phyloP scores from a whole-genome alignment of 2,797 vertebrate genomes.

The Enteromius fasciolatus region DNA sequence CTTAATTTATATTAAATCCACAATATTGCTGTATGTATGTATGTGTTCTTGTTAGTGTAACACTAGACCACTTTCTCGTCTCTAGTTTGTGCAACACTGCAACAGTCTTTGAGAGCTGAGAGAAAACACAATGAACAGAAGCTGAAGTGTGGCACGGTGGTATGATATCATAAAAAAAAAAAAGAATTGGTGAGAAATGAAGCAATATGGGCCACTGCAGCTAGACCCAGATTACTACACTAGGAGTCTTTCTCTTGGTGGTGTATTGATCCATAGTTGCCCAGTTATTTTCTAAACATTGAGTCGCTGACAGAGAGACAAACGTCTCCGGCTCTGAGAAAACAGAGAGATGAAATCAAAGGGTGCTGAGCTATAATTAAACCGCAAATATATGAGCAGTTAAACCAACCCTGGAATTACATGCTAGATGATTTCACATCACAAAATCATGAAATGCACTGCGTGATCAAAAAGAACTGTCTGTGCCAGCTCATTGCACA shows the following conservation, averaged over 20 bases:
- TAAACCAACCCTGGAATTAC: slow-evolving; percentile 26
- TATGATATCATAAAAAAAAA: slow-evolving; percentile 15
- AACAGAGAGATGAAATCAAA: slow-evolving; percentile 42
- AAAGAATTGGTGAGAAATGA: slow-evolving; percentile 36
- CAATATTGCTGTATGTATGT: neutral
- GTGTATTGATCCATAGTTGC: slow-evolving; percentile 9
- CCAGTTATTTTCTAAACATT: slow-evolving; percentile 38
- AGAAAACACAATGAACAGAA: neutral
- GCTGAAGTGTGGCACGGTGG: slow-evolving; percentile 12
- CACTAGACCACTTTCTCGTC: neutral
- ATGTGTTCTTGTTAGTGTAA: neutral
- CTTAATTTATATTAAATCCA: neutral
- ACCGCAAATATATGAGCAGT: slow-evolving; percentile 33
- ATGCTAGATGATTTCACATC: neutral
- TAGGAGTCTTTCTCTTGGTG: slow-evolving; percentile 46
- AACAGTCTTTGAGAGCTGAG: slow-evolving; percentile 8
- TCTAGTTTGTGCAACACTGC: neutral
- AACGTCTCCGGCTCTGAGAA: slow-evolving; percentile 30
- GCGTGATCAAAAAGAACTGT: neutral
- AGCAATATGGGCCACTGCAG: slow-evolving; percentile 11
- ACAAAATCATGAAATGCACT: neutral
- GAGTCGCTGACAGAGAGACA: slow-evolving; percentile 31
- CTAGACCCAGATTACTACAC: slow-evolving; percentile 22
- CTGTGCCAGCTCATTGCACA: neutral
- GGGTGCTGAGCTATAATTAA: slow-evolving; percentile 59